Percentiles rank a stretch among this genome's conserved stretches.
Conservation (phyloP, 2,888 invertebrate species). For the Disparrhopalites patrizii region DNA sequence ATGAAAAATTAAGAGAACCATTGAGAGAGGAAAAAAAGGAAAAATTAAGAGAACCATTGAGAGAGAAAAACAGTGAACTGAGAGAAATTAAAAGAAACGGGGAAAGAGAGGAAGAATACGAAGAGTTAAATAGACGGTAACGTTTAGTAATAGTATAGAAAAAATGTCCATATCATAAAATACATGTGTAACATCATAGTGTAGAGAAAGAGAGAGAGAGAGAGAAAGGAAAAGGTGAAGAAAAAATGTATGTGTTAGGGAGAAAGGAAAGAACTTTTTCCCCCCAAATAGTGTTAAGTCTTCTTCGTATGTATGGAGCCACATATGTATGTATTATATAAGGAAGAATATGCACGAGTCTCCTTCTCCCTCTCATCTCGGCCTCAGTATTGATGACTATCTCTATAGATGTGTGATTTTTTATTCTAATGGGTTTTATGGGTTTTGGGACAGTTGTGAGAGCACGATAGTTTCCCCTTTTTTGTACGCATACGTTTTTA, state of each 20-base stretch:
- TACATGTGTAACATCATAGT: no score
- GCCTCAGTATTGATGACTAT: conserved; percentile 23
- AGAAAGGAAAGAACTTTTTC: background rate
- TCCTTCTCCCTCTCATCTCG: background rate
- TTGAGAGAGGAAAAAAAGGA: no score
- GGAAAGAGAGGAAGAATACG: background rate
- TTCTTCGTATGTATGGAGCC: background rate
- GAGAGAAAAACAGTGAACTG: background rate
- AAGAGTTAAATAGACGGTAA: background rate
- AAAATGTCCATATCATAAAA: no score
- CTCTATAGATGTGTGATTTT: conserved; percentile 26
- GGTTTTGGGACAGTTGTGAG: conserved; percentile 23
- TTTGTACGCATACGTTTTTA: conserved; percentile 19
- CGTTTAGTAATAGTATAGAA: no score
- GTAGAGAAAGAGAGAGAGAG: background rate
- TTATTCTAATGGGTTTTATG: conserved; percentile 32
- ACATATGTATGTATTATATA: no score
- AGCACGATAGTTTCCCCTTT: conserved; percentile 10
- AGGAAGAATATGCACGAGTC: background rate
- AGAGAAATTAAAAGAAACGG: background rate
- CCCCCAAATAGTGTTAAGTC: background rate
- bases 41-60: no score
- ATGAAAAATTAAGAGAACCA: no score
- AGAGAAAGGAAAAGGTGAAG: background rate
- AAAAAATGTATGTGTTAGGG: background rate